Base-by-base conservation (phyloP, 2,797 vertebrate species). In the Forpus xanthops region DNA sequence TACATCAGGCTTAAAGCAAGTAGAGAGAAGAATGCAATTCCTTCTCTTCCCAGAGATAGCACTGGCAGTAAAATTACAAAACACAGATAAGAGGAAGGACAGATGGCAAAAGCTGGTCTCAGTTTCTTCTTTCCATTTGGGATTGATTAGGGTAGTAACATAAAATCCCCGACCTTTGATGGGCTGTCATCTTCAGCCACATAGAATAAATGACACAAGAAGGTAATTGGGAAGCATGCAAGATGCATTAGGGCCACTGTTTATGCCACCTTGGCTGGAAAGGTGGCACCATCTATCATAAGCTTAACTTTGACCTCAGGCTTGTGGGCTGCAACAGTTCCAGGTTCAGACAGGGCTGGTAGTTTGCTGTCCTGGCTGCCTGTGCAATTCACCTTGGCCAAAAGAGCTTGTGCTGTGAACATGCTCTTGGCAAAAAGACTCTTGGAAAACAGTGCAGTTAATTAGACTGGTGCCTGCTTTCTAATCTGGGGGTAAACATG, bases 251-350 rank as follows among this genome's bases (percentile, higher is more conserved):
- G 73, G 75, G 53, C 77, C 80, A 66, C 65, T 80, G 64, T 75
- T 37, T 27, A 9, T 21, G 21, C 25, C 47, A 53, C 87, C 87
- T 85, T 96, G 91, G 90, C 91, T 96, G 93, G 82, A 96, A 94
- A 33, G 28, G 25, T 74, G 61, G 18, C 30, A 49, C 37, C 4
- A 4, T 58, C 73, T 67, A 39, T 18, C 9, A 5, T 31, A 24
- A 45, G 3, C 47, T 49, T 55, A 39, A 35, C 6, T 65, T 77
- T 45, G n/a, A 84, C 37, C 25, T 20, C 17, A 44, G 39, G 11
- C 12, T 65, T 52, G 45, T 17, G 39, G 37, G 33, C 44, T 23
- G 18, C 37, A 71, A 17, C 7, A 13, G 18, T 30, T 83, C 31
- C 12, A 53, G 52, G 25, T 41, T 33, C 39, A 33, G 30, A 44